A percentile compares a stretch with the other conserved stretches of the same genome.
Evolutionary conservation across 1,140 invertebrate genomes (phyloP).

Genomic region (Anastrepha obliqua): DNA sequence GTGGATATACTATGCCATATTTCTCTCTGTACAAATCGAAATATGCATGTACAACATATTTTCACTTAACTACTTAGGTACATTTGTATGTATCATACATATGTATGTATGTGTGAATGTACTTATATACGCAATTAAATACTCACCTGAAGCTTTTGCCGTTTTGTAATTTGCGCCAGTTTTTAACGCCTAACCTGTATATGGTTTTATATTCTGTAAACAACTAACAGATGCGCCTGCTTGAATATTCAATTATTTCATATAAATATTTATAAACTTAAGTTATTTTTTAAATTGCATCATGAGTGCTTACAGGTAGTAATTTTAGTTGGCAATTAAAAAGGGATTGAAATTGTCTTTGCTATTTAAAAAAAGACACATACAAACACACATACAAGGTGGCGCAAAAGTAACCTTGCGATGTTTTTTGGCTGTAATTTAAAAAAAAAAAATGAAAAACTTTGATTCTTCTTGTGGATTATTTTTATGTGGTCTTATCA

Average conservation of each 20-base stretch:
- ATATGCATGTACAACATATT: too few relatives aligned
- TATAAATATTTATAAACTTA: slow-evolving; percentile 19
- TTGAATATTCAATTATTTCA: slow-evolving; percentile 10
- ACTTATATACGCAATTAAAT: neutral
- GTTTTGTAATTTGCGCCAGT: slow-evolving; percentile 23
- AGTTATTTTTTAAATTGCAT: neutral
- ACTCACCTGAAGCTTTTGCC: neutral
- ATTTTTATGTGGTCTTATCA: too few relatives aligned
- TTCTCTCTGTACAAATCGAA: too few relatives aligned
- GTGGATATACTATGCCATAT: too few relatives aligned
- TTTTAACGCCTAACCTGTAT: neutral
- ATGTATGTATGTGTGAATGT: neutral
- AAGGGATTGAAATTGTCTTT: neutral
- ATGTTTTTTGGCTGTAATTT: too few relatives aligned
- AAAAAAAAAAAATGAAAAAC: too few relatives aligned
- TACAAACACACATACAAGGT: too few relatives aligned
- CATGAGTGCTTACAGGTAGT: neutral
- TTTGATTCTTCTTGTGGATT: too few relatives aligned
- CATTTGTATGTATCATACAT: neutral
- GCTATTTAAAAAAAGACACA: too few relatives aligned
- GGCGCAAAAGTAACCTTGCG: too few relatives aligned
- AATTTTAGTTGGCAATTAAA: neutral
- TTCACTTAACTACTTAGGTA: too few relatives aligned
- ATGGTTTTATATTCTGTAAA: neutral
- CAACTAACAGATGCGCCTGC: slow-evolving; percentile 1